Evolutionary conservation across 2,888 invertebrate genomes (phyloP).

Genomic region (Acanthosepion lycidas): DNA sequence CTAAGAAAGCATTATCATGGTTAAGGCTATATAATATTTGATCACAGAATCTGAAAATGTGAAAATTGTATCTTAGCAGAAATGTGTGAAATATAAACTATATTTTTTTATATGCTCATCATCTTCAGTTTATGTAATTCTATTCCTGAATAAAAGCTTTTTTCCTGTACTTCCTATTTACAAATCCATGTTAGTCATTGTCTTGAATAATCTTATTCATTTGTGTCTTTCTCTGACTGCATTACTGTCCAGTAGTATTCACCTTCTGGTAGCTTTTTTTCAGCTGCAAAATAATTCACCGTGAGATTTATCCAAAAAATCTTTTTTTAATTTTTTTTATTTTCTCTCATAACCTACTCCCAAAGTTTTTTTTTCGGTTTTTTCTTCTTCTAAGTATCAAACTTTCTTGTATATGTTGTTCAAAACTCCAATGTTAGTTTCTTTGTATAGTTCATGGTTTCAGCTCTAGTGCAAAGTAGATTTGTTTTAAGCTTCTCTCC

Average conservation of each 20-base stretch:
- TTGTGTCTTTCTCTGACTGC: neutral
- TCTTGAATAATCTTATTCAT: neutral
- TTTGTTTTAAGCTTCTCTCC: neutral
- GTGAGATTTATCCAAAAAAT: neutral
- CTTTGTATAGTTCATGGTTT: neutral
- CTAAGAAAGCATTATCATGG: too few relatives aligned
- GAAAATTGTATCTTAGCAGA: too few relatives aligned
- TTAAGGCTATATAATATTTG: too few relatives aligned
- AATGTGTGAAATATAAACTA: too few relatives aligned
- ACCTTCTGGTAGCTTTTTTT: neutral
- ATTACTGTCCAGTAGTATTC: conserved; percentile 2
- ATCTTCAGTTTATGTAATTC: neutral
- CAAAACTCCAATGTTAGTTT: neutral
- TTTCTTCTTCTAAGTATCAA: neutral
- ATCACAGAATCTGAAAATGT: too few relatives aligned
- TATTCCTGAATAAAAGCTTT: neutral
- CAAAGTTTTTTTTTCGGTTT: neutral
- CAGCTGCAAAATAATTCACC: neutral
- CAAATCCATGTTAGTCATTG: neutral
- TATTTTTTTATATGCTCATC: neutral
- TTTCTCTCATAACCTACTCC: neutral
- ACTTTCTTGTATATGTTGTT: neutral
- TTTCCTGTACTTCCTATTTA: neutral
- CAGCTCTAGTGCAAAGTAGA: neutral
- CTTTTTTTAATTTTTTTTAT: neutral